Percentiles rank a stretch among this genome's conserved stretches.
Evolutionary conservation across 2,113 vertebrate genomes (phyloP).

Genomic region (Leptocoma aspasia): DNA sequence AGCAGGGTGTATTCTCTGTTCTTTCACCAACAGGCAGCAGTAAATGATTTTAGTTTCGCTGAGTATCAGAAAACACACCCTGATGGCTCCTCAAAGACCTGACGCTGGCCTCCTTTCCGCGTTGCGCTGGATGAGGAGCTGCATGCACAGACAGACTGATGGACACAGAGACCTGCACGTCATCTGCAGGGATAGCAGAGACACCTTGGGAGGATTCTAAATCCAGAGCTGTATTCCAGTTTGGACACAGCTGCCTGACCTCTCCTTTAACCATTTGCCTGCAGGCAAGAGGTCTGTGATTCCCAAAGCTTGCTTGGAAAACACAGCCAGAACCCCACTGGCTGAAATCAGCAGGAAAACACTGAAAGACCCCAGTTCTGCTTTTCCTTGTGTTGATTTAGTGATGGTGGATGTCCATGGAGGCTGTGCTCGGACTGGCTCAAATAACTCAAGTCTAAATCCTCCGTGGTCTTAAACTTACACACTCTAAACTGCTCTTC

Average conservation of each 20-base stretch:
- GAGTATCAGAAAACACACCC: background rate
- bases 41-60: background rate
- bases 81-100: background rate
- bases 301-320: background rate
- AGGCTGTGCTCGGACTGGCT: background rate
- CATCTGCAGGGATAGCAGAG: background rate
- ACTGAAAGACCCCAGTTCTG: background rate
- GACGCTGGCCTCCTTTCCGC: background rate
- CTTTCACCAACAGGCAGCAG: background rate
- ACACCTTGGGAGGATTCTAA: background rate
- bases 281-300: background rate
- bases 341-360: background rate
- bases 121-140: accelerated
- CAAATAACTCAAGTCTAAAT: background rate
- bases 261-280: background rate
- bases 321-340: background rate
- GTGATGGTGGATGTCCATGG: background rate
- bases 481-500: background rate
- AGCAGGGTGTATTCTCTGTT: background rate
- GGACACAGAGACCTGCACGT: background rate
- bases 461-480: background rate
- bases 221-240: background rate
- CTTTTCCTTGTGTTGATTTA: background rate
- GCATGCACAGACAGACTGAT: background rate
- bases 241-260: background rate